Conservation (phyloP, 2,113 vertebrate species). For the Paradisaea rubra region DNA sequence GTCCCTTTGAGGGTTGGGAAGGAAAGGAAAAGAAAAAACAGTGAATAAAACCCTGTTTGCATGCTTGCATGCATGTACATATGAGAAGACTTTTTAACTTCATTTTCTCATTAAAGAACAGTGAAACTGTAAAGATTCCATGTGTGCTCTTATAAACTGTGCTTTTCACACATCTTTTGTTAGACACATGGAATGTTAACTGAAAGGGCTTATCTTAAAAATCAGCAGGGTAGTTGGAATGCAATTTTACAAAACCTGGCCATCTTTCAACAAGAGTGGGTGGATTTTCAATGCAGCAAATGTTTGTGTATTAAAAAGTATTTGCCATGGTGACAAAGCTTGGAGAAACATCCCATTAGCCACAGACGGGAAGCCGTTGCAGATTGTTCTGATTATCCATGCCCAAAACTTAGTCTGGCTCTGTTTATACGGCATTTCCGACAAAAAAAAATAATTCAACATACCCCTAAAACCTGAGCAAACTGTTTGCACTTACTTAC, state of each 20-base stretch:
- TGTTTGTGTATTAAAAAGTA: slow-evolving; percentile 84
- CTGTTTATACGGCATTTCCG: slow-evolving; percentile 65
- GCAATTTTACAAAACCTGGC: slow-evolving; percentile 80
- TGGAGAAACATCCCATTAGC: slow-evolving; percentile 81
- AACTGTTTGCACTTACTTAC: slow-evolving; percentile 56
- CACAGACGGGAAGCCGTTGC: slow-evolving; percentile 76
- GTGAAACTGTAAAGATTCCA: slow-evolving; percentile 45
- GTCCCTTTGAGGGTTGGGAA: slow-evolving; percentile 50
- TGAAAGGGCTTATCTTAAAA: slow-evolving; percentile 75
- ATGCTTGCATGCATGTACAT: slow-evolving; percentile 14
- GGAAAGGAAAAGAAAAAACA: slow-evolving; percentile 3
- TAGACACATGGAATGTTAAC: slow-evolving; percentile 71
- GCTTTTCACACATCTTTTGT: slow-evolving; percentile 69
- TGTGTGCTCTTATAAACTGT: slow-evolving; percentile 65
- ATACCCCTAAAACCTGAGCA: slow-evolving; percentile 61
- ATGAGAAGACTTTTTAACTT: neutral
- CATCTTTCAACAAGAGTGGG: slow-evolving; percentile 82
- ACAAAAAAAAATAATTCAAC: slow-evolving; percentile 44
- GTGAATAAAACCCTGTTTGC: slow-evolving; percentile 14
- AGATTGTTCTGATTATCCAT: slow-evolving; percentile 80
- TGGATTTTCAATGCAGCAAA: slow-evolving; percentile 79
- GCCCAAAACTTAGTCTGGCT: slow-evolving; percentile 73
- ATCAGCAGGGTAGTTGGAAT: slow-evolving; percentile 79
- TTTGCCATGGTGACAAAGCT: slow-evolving; percentile 84
- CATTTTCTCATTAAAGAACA: slow-evolving; percentile 42